Percentiles rank a stretch among this genome's conserved stretches.
phyloP scores from a whole-genome alignment of 2,888 invertebrate genomes.

The Cerceris rybyensis region DNA sequence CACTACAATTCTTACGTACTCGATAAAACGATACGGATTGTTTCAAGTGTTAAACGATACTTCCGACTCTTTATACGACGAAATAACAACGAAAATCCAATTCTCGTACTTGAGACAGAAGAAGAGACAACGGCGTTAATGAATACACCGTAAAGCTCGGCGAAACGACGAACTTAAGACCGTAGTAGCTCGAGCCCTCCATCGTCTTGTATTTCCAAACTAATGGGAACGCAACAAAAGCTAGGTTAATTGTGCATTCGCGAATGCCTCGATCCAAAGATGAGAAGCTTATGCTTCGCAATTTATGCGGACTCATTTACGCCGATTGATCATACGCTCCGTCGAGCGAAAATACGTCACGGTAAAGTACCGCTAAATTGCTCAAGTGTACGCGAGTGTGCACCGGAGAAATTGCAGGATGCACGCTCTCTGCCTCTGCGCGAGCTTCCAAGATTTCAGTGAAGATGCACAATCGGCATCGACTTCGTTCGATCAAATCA shows the following conservation, averaged over 20 bases:
- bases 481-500: conserved; percentile 7
- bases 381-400: conserved; percentile 66
- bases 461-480: conserved; percentile 30
- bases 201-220: background rate
- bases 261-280: conserved; percentile 48
- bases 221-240: background rate
- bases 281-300: conserved; percentile 46
- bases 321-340: conserved; percentile 67
- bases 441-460: conserved; percentile 12
- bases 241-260: conserved; percentile 44
- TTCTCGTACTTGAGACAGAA: too few species aligned
- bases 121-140: too few species aligned
- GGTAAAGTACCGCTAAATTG: conserved; percentile 68
- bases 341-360: conserved; percentile 67
- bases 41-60: too few species aligned
- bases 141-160: background rate
- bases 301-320: conserved; percentile 63
- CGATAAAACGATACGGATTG: too few species aligned
- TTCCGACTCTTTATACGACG: too few species aligned
- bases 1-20: too few species aligned
- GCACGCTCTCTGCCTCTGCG: conserved; percentile 52
- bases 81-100: too few species aligned
- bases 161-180: too few species aligned
- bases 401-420: conserved; percentile 68
- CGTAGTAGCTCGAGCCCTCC: background rate